Base-by-base conservation (phyloP, 2,113 vertebrate species). In the Perca flavescens region DNA sequence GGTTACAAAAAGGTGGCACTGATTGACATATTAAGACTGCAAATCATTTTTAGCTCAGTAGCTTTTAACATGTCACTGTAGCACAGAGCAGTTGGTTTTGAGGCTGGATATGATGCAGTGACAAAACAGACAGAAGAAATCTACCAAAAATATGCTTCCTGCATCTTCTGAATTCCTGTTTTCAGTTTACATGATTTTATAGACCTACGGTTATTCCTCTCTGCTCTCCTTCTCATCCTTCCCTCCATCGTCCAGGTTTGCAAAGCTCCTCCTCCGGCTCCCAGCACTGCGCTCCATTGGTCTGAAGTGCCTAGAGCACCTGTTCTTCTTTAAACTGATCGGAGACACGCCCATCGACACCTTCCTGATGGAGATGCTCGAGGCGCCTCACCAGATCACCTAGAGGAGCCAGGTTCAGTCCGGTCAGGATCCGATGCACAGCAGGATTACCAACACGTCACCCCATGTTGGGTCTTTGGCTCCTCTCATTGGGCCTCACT, bases 311-410 rank as follows among this genome's bases (percentile, higher is more conserved):
- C 93, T 98, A 91, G 97, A 98, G 93, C 97, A 98, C 89, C 95
- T 98, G 86, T 98, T 98, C 94, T 98, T 98, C 94, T 98, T 98
- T 90, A 98, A 97, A 93, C 96, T 98, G 83, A 98, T 98, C 13
- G 97, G 97, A 0, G 97, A 98, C 93, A 98, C 97, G 22, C 97
- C 97, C 83, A 98, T 98, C 0, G 97, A 98, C 94, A 98, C 97
- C 85, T 98, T 98, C 91, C 95, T 98, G 81, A 98, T 98, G 97
- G 97, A 98, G 93, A 98, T 98, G 97, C 95, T 98, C 0, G 97
- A 98, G 93, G 97, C 97, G 1, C 97, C 97, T 16, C 97, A 97
- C 92, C 97, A 97, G 93, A 95, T 97, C 70, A 96, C 97, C 87
- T 98, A 96, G 95, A 67, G 53, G 62, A 83, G 82, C 65, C 74